phyloP scores from a whole-genome alignment of 2,113 vertebrate genomes.

The Columba livia region DNA sequence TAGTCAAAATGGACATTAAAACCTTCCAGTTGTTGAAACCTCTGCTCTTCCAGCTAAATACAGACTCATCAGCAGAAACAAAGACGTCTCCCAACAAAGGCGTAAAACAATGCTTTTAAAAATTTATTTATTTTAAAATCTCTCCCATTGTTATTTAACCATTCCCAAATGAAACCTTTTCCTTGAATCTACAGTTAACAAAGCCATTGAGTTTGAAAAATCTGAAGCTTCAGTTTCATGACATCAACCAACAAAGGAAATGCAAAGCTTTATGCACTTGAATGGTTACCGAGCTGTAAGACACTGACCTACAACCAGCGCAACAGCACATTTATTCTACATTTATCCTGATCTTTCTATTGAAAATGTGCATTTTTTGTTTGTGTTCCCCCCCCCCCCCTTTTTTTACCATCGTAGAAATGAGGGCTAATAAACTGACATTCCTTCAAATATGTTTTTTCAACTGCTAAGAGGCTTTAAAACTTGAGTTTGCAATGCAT shows the following conservation, averaged over 20 bases:
- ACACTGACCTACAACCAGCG: neutral
- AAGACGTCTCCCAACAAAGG: neutral
- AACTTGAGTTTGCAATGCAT: neutral
- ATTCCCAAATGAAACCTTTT: neutral
- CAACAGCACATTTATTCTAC: neutral
- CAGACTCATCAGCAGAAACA: neutral
- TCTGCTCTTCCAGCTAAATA: neutral
- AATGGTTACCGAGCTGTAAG: neutral
- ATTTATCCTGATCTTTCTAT: neutral
- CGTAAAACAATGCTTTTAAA: neutral
- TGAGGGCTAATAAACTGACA: neutral
- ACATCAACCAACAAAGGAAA: neutral
- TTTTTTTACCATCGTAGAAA: neutral
- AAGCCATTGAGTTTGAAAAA: neutral
- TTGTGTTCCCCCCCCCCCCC: too few relatives aligned
- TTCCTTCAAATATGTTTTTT: neutral
- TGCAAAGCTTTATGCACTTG: neutral
- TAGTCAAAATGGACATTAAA: neutral
- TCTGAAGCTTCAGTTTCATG: neutral
- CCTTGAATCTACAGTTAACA: neutral
- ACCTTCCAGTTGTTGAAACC: rapidly evolving
- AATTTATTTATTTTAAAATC: neutral
- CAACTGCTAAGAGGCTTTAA: neutral
- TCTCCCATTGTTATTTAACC: neutral
- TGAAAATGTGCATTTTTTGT: neutral